These are phyloP conservation scores for Cephus pulcher DNA, from an alignment of 2,888 invertebrate species.

Conservation along the genomic window DNA sequence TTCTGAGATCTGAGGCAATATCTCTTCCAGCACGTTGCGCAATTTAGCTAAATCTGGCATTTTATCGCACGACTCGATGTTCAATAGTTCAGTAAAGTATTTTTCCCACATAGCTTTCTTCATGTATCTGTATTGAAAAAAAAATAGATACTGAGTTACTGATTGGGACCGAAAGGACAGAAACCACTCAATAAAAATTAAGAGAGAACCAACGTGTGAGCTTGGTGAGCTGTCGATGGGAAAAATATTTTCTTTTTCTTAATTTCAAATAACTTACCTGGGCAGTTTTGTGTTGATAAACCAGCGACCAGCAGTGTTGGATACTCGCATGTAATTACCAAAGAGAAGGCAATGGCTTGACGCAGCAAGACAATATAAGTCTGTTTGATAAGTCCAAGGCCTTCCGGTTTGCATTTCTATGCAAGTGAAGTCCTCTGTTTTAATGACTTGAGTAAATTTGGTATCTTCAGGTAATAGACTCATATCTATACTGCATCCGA, in stretches of 20 bases:
- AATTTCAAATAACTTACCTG: constrained; percentile 66
- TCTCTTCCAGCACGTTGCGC: constrained; percentile 60
- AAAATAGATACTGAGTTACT: neutral
- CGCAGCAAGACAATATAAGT: constrained; percentile 89
- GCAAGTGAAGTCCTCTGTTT: constrained; percentile 83
- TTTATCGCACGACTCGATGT: constrained; percentile 81
- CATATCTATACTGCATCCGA: constrained; percentile 96
- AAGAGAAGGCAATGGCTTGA: constrained; percentile 89
- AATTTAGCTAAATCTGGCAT: constrained; percentile 79
- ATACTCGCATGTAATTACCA: constrained; percentile 89
- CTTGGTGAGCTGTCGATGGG: neutral
- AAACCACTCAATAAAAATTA: too few relatives aligned
- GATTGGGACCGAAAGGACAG: neutral
- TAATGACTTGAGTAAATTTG: constrained; percentile 80
- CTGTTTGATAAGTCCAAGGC: constrained; percentile 96
- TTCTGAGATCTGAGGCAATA: constrained; percentile 52
- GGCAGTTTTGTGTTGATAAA: constrained; percentile 79
- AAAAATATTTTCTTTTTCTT: neutral
- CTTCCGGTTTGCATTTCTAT: constrained; percentile 91
- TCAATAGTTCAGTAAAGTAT: constrained; percentile 84
- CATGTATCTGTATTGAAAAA: constrained; percentile 72
- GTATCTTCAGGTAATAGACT: constrained; percentile 81
- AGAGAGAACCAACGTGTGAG: too few relatives aligned
- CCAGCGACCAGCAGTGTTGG: constrained; percentile 74
- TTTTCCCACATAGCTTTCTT: constrained; percentile 81